Conservation (phyloP, 1,140 invertebrate species). For the Stegodyphus dumicola region DNA sequence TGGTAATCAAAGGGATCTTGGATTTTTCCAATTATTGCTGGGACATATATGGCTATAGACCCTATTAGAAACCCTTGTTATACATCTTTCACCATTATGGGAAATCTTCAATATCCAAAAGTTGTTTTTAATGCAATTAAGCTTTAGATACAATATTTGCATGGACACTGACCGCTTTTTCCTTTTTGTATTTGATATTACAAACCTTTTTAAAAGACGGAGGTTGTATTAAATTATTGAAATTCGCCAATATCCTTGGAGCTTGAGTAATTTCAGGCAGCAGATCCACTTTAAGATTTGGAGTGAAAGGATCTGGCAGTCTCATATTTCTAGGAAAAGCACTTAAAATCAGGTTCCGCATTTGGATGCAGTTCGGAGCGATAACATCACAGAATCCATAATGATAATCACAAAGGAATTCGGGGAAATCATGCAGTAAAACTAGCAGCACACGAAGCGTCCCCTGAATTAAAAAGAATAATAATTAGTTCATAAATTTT, state of each 20-base stretch:
- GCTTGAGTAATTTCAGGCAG: constrained; percentile 83
- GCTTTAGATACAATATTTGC: too few relatives aligned
- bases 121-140: too few relatives aligned
- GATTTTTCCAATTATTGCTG: too few relatives aligned
- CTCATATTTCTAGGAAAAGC: constrained; percentile 98
- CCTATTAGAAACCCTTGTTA: too few relatives aligned
- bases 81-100: too few relatives aligned
- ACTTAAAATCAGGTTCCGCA: constrained; percentile 97
- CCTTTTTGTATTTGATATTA: neutral
- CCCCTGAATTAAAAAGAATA: constrained; percentile 73
- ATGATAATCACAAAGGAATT: constrained; percentile 98
- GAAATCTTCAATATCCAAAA: too few relatives aligned
- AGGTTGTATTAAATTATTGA: constrained; percentile 87
- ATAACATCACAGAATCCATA: constrained; percentile 99
- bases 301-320: constrained; percentile 97
- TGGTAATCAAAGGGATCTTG: too few relatives aligned
- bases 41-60: too few relatives aligned
- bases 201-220: constrained; percentile 84
- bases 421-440: constrained; percentile 97
- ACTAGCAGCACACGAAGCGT: constrained; percentile 95
- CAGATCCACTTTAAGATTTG: constrained; percentile 96
- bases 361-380: constrained; percentile 98
- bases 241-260: constrained; percentile 91
- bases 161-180: too few relatives aligned
- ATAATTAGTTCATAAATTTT: neutral